Evolutionary conservation across 2,888 invertebrate genomes (phyloP).

Genomic region (Neocrepidodera transversa): DNA sequence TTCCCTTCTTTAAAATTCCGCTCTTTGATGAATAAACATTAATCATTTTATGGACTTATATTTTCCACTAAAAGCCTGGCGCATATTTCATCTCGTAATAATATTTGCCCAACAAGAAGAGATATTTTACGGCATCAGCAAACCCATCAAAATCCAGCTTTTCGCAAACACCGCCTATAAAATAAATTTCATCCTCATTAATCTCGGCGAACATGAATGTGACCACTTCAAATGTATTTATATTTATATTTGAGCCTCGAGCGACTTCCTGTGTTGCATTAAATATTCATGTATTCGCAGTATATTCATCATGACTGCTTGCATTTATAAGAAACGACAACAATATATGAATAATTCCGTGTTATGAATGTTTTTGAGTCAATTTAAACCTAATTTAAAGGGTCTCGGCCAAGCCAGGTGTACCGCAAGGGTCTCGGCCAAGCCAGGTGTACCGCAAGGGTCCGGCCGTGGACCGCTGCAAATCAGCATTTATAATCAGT

Average conservation of each 20-base stretch:
- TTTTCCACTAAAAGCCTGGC: too few species aligned
- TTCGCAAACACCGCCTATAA: slow-evolving; percentile 3
- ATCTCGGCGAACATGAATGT: slow-evolving; percentile 28
- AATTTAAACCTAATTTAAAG: slow-evolving; percentile 15
- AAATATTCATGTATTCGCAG: slow-evolving; percentile 36
- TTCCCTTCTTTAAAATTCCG: too few species aligned
- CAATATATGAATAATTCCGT: slow-evolving; percentile 26
- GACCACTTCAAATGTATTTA: slow-evolving; percentile 30
- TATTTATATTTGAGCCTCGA: slow-evolving; percentile 33
- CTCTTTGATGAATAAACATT: too few species aligned
- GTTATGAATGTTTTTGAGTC: slow-evolving; percentile 18
- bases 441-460: not conserved
- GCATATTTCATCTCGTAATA: too few species aligned
- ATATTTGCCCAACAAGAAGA: too few species aligned
- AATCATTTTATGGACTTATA: too few species aligned
- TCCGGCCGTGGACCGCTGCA: not conserved
- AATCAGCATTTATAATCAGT: not conserved
- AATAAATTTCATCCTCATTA: slow-evolving; percentile 28
- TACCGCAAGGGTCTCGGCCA: not conserved
- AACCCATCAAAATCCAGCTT: slow-evolving; percentile 3
- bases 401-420: too few species aligned
- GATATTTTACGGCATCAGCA: not conserved
- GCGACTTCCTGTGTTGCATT: slow-evolving; percentile 36
- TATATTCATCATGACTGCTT: slow-evolving; percentile 32
- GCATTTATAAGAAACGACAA: slow-evolving; percentile 20